Evolutionary conservation across 2,113 vertebrate genomes (phyloP).

Genomic region (Atherinomorus stipes): DNA sequence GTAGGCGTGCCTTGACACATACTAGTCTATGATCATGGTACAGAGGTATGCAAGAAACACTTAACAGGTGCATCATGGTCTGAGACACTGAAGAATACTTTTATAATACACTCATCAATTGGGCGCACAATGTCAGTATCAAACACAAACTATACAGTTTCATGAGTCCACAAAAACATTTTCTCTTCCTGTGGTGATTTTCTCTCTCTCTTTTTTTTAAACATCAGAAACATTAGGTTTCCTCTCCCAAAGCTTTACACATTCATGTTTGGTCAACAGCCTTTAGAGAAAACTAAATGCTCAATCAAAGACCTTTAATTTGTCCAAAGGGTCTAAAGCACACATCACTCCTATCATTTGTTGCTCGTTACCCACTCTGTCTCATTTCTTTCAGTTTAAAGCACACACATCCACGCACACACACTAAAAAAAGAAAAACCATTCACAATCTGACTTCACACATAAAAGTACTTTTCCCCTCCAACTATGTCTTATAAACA

Average conservation of each 20-base stretch:
- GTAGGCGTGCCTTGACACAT: slow-evolving; percentile 71
- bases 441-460: slow-evolving; percentile 50
- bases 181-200: slow-evolving; percentile 26
- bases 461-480: slow-evolving; percentile 35
- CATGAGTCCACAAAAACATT: slow-evolving; percentile 35
- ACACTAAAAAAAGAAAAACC: slow-evolving; percentile 18
- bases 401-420: slow-evolving; percentile 9
- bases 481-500: slow-evolving; percentile 27
- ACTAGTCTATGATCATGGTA: slow-evolving; percentile 64
- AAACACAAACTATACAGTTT: slow-evolving; percentile 73
- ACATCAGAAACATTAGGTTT: slow-evolving; percentile 39
- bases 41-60: slow-evolving; percentile 61
- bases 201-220: neutral
- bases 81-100: slow-evolving; percentile 53
- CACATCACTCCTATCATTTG: neutral
- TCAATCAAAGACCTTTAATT: neutral
- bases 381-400: slow-evolving; percentile 8
- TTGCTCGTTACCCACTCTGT: slow-evolving; percentile 3
- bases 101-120: slow-evolving; percentile 50
- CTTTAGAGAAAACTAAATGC: slow-evolving; percentile 44
- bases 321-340: slow-evolving; percentile 6
- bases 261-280: slow-evolving; percentile 73
- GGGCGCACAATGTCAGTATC: slow-evolving; percentile 49
- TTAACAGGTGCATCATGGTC: slow-evolving; percentile 65
- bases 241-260: slow-evolving; percentile 59